These are phyloP conservation scores for Sylvia atricapilla DNA, from an alignment of 2,113 vertebrate species.

Conservation along the genomic window DNA sequence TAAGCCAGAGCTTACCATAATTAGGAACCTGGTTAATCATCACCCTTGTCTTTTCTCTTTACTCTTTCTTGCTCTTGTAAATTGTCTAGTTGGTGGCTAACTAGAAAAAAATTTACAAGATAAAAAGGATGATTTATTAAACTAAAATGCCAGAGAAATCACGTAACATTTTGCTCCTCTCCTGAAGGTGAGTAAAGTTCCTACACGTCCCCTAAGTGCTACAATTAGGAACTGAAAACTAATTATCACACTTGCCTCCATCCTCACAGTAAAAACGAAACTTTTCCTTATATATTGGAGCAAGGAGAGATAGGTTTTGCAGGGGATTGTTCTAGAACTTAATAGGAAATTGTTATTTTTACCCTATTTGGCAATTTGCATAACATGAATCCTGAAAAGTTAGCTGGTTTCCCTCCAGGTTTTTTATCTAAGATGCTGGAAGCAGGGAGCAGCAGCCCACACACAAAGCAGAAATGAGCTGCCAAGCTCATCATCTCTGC, in stretches of 20 bases:
- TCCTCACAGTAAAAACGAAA: not conserved
- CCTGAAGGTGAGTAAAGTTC: not conserved
- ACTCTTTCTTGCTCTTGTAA: constrained; percentile 17
- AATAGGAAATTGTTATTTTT: not conserved
- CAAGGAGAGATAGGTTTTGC: not conserved
- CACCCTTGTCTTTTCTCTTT: constrained; percentile 17
- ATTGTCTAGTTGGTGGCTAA: constrained; percentile 15
- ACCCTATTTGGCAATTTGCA: not conserved
- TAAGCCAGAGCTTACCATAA: not conserved
- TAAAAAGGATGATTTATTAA: constrained; percentile 63
- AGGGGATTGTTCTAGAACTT: not conserved
- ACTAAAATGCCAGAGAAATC: not conserved
- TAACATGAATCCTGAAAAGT: not conserved
- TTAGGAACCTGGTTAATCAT: constrained; percentile 44
- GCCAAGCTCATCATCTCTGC: not conserved
- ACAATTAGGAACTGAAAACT: not conserved
- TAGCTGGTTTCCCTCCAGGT: not conserved
- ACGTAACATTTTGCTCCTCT: not conserved
- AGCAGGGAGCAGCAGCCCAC: constrained; percentile 21
- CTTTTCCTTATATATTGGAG: not conserved
- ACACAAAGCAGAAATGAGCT: not conserved
- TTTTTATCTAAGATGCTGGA: not conserved
- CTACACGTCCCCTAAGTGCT: not conserved
- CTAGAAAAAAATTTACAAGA: constrained; percentile 17
- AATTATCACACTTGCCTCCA: not conserved